These are phyloP conservation scores for Sphaerophoria taeniata DNA, from an alignment of 2,888 invertebrate genomes.

Conservation along the genomic window DNA sequence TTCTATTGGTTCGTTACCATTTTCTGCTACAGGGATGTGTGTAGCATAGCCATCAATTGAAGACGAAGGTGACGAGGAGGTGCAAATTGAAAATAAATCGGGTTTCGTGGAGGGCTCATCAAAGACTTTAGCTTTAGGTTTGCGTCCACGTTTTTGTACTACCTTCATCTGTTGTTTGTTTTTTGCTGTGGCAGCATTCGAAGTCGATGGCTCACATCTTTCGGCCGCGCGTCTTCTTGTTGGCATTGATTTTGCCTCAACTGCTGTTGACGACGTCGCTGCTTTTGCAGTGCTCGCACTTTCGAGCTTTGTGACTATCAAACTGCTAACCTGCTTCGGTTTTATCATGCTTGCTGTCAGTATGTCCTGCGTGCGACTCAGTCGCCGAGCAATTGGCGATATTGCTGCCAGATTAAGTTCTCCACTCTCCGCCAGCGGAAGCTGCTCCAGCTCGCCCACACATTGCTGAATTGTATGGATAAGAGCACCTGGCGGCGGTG, in stretches of 20 bases:
- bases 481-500: slow-evolving; percentile 72
- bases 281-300: slow-evolving; percentile 64
- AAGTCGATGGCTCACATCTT: slow-evolving; percentile 3
- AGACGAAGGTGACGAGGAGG: not conserved
- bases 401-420: slow-evolving; percentile 41
- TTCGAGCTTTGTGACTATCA: slow-evolving; percentile 79
- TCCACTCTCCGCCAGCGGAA: slow-evolving; percentile 48
- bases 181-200: not conserved
- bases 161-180: slow-evolving; percentile 46
- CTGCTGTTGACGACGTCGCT: not conserved
- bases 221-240: not conserved
- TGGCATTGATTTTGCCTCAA: not conserved
- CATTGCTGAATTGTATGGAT: slow-evolving; percentile 69
- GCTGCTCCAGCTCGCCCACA: slow-evolving; percentile 59
- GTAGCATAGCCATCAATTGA: slow-evolving; percentile 41
- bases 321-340: slow-evolving; percentile 51
- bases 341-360: slow-evolving; percentile 76
- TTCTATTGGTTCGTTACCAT: not conserved
- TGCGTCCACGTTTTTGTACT: slow-evolving; percentile 77
- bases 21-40: not conserved
- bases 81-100: slow-evolving; percentile 15
- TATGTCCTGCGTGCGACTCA: slow-evolving; percentile 77
- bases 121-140: slow-evolving; percentile 69
- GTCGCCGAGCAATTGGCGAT: slow-evolving; percentile 71
- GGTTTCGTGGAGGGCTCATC: slow-evolving; percentile 10